Evolutionary conservation across 2,113 vertebrate species (phyloP), one percentile per base, ranked within the genome.

Genomic region (Hoplias malabaricus): DNA sequence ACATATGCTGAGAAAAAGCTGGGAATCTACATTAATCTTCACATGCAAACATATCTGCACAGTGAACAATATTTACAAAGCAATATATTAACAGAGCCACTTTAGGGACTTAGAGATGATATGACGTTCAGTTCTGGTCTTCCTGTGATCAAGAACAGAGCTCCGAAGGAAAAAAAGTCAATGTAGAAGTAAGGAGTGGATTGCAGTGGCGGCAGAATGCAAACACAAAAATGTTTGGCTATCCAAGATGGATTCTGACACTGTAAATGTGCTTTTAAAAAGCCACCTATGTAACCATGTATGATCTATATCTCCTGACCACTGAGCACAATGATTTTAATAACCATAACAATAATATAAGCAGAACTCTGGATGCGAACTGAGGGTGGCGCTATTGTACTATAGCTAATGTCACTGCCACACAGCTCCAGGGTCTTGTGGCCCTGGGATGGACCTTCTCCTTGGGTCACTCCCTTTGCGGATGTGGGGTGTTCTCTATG

Each of bases 1-100:
- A 36, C 19, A 36, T 63, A 36, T 63, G n/a, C 9, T 10, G 31
- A 36, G 21, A 53, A 63, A 63, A 63, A 9, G 31, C 57, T 63
- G 19, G 16, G 53, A 68, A 57, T 62, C 27, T 23, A 65, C 16
- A 71, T 65, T 57, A 71, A 50, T 71, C 76, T 40, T 70, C 46
- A 40, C 38, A 29, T 12, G 46, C 48, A 76, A 56, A 76, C 65
- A 46, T 36, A 76, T 61, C 68, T 43, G 4, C 29, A 27, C 33
- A 31, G 27, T 78, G 54, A 68, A 27, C 33, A 69, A 61, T 72
- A 73, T 73, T 73, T 73, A 73, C 70, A 78, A 16, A 63, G 48
- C 14, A 54, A 76, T 56, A 76, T 36, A 68, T 76, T 76, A 76
- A 54, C 11, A 2, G 8, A 53, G 46, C 25, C 7, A 8, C 40